These are phyloP conservation scores for Rhynchophorus ferrugineus DNA, from an alignment of 1,140 invertebrate genomes.

Conservation along the genomic window DNA sequence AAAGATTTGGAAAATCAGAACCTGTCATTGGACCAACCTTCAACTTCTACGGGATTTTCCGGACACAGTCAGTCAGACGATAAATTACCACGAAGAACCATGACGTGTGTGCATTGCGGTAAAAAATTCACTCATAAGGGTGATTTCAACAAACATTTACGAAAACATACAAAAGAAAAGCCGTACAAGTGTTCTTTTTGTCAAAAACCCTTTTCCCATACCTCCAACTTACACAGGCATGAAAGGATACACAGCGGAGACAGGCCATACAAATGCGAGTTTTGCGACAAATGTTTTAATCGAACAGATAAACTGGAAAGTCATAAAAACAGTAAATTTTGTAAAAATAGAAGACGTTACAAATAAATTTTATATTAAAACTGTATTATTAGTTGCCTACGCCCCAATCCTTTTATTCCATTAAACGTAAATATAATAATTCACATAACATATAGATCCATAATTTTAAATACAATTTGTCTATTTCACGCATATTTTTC, in stretches of 20 bases:
- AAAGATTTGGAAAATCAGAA: neutral
- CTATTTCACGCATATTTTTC: too few relatives aligned
- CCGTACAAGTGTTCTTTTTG: slow-evolving; percentile 71
- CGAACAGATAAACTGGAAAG: slow-evolving; percentile 56
- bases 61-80: neutral
- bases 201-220: slow-evolving; percentile 61
- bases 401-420: too few relatives aligned
- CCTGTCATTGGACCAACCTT: slow-evolving; percentile 16
- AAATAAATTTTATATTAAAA: too few relatives aligned
- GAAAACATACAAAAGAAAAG: slow-evolving; percentile 64
- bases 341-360: slow-evolving; percentile 22
- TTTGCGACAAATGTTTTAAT: slow-evolving; percentile 64
- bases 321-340: slow-evolving; percentile 40
- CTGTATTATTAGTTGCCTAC: too few relatives aligned
- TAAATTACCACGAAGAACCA: neutral
- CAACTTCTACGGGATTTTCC: slow-evolving; percentile 13
- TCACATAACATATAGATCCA: too few relatives aligned
- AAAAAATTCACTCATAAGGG: slow-evolving; percentile 37
- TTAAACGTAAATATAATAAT: too few relatives aligned
- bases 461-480: too few relatives aligned
- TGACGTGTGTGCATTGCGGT: slow-evolving; percentile 30
- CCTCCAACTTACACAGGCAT: slow-evolving; percentile 60
- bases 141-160: slow-evolving; percentile 53
- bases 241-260: slow-evolving; percentile 53
- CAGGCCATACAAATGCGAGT: slow-evolving; percentile 56